Base-by-base conservation (phyloP, 2,888 invertebrate species). In the Aelia acuminata region DNA sequence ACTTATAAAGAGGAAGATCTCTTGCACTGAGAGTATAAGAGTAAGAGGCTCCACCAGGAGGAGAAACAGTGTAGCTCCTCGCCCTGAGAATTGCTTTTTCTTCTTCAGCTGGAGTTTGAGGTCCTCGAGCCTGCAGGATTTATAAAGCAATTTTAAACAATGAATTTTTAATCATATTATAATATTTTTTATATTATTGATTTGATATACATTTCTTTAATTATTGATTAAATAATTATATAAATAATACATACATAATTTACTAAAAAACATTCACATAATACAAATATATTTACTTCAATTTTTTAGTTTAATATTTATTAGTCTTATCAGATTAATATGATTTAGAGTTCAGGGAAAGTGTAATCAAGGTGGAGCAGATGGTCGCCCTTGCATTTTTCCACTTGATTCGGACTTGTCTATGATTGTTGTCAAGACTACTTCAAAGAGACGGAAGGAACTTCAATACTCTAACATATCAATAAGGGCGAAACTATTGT, bases 41-140 rank as follows among this genome's bases (percentile, higher is more conserved):
- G 84, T 90, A 90, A 22, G 88, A 89, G 22, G 87, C 80, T 5
- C 87, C 50, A 88, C 92, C 91, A 87, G 91, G 90, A 26, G 91
- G 90, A 20, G 89, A 90, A 20, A 95, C 92, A 43, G 93, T 94
- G 91, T 95, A 95, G 15, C 93, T 93, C 90, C 93, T 92, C 0
- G 94, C 93, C 84, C 93, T 92, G 87, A 94, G 91, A 89, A 95
- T 92, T 13, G 90, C 89, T 50, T 87, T 43, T n/a, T 90, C 89
- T 85, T 90, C 90, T 85, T 90, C 90, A 47, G 88, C 88, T 57
- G 88, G 85, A 26, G 90, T 90, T 87, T 89, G 89, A 70, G 90
- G 90, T n/a, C 90, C 90, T 88, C 87, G 89, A 75, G 85, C 89
- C 90, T 90, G 88, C 3, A 4, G 1, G 39, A 35, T 39, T 20